These are phyloP conservation scores for Eutolmus rufibarbis DNA, from an alignment of 2,888 invertebrate genomes.

Conservation along the genomic window DNA sequence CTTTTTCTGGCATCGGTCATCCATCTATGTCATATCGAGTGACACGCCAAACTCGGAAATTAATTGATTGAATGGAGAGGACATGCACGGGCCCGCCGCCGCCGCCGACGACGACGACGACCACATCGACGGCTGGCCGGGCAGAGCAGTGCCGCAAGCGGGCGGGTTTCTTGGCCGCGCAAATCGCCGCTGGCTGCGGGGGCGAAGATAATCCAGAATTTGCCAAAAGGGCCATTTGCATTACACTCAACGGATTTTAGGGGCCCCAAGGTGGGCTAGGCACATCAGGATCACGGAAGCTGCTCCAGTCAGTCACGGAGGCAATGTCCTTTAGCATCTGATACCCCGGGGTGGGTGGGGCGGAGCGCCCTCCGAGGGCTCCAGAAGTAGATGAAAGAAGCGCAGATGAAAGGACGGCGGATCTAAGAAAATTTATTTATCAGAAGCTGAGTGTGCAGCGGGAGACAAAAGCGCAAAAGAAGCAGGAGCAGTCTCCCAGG, in stretches of 20 bases:
- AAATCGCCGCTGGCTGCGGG: neutral
- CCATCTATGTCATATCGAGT: constrained; percentile 52
- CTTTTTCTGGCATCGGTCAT: constrained; percentile 45
- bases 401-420: constrained; percentile 5
- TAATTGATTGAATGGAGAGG: constrained; percentile 50
- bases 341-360: constrained; percentile 35
- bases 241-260: neutral
- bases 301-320: constrained; percentile 48
- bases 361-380: neutral
- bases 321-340: constrained; percentile 59
- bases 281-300: neutral
- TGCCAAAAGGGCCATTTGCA: neutral
- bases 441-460: constrained; percentile 17
- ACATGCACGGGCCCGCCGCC: neutral
- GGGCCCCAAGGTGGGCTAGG: neutral
- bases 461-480: constrained; percentile 22
- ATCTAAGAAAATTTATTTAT: constrained; percentile 28
- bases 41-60: constrained; percentile 50
- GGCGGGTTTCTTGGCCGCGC: neutral
- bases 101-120: neutral
- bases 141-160: neutral
- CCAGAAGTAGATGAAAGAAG: constrained; percentile 23
- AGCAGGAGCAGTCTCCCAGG: constrained; percentile 30
- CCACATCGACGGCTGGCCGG: neutral
- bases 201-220: neutral